Conservation (phyloP, 1,140 invertebrate species). For the roundworm (Caenorhabditis elegans) region WBcel235 BX284604.4:7623501-7624000, state of each 20-base stretch:
- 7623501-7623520: constrained; percentile 39
- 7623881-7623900: not conserved
- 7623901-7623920: too few relatives aligned
- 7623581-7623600: not conserved
- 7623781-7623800: not conserved
- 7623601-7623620: not conserved
- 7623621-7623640: not conserved
- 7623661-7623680: constrained; percentile 12
- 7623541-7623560: constrained; percentile 41
- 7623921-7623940: constrained; percentile 1
- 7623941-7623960: constrained; percentile 23
- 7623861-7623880: not conserved
- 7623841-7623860: not conserved
- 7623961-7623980: not conserved
- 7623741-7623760: constrained; percentile 12
- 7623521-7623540: constrained; percentile 40
- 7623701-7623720: not conserved
- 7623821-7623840: not conserved
- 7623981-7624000: not conserved
- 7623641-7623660: constrained; percentile 4
- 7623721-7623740: not conserved
- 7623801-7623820: not conserved
- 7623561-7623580: constrained; percentile 12
- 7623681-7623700: not conserved
- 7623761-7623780: constrained; percentile 18